phyloP scores from a whole-genome alignment of 92 coral and sea anemone genomes.

The Paramuricea clavata region DNA sequence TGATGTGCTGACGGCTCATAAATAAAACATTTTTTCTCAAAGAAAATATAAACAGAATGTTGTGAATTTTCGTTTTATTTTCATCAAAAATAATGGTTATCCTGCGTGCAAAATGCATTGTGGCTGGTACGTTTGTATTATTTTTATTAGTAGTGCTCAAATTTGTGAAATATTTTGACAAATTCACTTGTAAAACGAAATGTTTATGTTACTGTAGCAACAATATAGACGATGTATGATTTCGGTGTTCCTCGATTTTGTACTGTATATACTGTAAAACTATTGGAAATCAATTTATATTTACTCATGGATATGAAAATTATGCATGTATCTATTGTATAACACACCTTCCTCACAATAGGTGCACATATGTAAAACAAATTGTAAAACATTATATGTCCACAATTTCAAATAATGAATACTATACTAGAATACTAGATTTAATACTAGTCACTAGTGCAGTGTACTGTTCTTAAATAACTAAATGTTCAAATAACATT shows the following conservation, averaged over 20 bases:
- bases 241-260: too few species aligned
- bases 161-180: background rate
- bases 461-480: background rate
- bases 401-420: too few species aligned
- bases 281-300: too few species aligned
- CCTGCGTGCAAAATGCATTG: constrained; percentile 84
- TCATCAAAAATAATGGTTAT: constrained; percentile 81
- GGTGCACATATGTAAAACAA: too few species aligned
- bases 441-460: background rate
- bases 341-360: too few species aligned
- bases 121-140: constrained; percentile 76
- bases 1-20: background rate
- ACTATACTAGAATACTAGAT: too few species aligned
- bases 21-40: background rate
- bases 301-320: too few species aligned
- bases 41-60: background rate
- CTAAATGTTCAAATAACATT: background rate
- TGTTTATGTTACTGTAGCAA: constrained; percentile 39
- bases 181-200: background rate
- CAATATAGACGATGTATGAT: too few species aligned
- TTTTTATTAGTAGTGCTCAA: background rate
- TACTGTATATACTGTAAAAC: too few species aligned
- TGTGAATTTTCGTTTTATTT: background rate
- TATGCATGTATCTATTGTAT: background rate
- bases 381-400: too few species aligned